Conservation (phyloP, 2,797 vertebrate species). For the Aplochiton taeniatus region DNA sequence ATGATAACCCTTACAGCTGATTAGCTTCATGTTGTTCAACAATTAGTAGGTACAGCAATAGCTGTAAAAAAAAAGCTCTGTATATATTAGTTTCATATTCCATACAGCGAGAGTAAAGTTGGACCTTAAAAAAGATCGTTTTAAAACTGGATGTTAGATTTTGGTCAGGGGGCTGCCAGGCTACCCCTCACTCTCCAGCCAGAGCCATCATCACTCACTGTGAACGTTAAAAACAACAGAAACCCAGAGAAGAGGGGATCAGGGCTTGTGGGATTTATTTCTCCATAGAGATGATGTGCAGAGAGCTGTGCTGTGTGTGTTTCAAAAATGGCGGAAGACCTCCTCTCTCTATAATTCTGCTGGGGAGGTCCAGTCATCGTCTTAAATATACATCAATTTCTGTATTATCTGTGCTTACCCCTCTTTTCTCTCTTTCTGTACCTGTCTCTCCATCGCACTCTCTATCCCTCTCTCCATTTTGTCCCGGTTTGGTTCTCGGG, state of each 20-base stretch:
- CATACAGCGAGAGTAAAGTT: slow-evolving; percentile 19
- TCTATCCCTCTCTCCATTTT: slow-evolving; percentile 13
- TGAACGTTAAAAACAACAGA: slow-evolving; percentile 20
- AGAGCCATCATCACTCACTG: slow-evolving; percentile 32
- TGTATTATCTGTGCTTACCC: neutral
- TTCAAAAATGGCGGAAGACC: slow-evolving; percentile 72
- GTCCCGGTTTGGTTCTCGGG: slow-evolving; percentile 5
- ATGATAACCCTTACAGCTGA: too few relatives aligned
- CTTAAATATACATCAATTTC: too few relatives aligned
- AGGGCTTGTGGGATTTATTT: slow-evolving; percentile 46
- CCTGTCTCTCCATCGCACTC: slow-evolving; percentile 19
- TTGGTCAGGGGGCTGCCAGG: slow-evolving; percentile 38
- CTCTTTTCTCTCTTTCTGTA: slow-evolving; percentile 17
- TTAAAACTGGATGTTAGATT: slow-evolving; percentile 51
- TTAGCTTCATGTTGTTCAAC: too few relatives aligned
- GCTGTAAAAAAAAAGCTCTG: too few relatives aligned
- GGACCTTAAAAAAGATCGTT: slow-evolving; percentile 37
- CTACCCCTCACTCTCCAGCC: slow-evolving; percentile 43
- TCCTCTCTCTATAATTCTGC: slow-evolving; percentile 62
- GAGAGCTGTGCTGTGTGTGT: slow-evolving; percentile 76
- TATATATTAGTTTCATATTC: too few relatives aligned
- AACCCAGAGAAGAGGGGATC: slow-evolving; percentile 39
- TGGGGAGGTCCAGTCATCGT: slow-evolving; percentile 41
- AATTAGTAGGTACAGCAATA: too few relatives aligned
- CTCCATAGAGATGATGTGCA: slow-evolving; percentile 63